Conservation (phyloP, 2,113 vertebrate genomes). For the Columba livia region DNA sequence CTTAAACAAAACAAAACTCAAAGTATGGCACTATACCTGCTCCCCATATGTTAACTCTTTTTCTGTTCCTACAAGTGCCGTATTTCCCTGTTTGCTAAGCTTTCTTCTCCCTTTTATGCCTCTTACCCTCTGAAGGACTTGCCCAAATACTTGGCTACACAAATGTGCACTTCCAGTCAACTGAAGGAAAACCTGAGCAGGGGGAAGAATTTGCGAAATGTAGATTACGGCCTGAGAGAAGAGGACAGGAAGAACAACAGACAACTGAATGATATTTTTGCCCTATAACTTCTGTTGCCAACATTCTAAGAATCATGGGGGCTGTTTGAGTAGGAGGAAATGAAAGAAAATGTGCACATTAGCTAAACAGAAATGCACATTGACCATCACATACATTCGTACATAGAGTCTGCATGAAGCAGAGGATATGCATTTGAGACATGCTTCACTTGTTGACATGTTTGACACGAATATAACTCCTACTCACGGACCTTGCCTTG, state of each 20-base stretch:
- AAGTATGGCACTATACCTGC: background rate
- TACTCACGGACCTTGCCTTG: background rate
- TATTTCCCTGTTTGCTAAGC: background rate
- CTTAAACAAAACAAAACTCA: background rate
- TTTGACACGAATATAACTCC: background rate
- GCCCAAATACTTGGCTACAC: background rate
- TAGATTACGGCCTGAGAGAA: background rate
- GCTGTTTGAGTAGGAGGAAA: background rate
- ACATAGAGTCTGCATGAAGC: background rate
- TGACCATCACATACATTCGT: background rate
- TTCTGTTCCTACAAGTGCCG: background rate
- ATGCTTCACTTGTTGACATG: background rate
- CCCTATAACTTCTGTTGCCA: background rate
- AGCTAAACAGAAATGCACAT: background rate
- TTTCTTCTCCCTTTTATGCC: background rate
- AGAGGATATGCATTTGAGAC: background rate
- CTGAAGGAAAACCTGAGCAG: background rate
- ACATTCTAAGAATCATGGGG: background rate
- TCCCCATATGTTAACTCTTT: accelerated
- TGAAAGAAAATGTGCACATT: background rate
- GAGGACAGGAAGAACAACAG: background rate
- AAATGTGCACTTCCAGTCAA: background rate
- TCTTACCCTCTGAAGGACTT: background rate
- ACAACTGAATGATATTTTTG: accelerated
- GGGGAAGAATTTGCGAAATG: background rate